Base-by-base conservation (phyloP, 2,113 vertebrate species). In the Nibea albiflora region DNA sequence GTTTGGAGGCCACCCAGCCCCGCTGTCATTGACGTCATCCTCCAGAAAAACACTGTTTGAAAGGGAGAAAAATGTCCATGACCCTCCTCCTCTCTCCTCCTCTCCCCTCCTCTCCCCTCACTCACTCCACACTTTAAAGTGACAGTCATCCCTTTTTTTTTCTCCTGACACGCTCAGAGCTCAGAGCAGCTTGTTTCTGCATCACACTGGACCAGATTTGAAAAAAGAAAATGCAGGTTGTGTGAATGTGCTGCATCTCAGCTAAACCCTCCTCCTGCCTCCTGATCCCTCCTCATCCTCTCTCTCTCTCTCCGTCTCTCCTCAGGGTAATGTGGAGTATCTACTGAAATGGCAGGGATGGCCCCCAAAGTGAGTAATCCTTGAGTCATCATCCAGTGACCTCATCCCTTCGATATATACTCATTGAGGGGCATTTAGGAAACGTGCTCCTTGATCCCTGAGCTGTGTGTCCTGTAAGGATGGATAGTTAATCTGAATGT, bases 331-430 rank as follows among this genome's bases (percentile, higher is more conserved):
- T 92, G 98, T 99, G 91, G 98, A 99, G 82, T 99, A 99, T 85
- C 95, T 99, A 73, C 96, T 99, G 91, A 99, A 99, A 90, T 99
- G 98, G 98, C 98, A 99, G 92, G 98, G 98, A 95, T 99, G 98
- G 98, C 94, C 98, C 26, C 97, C 96, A 78, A 99, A 99, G 98
- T 99, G 97, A 99, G 98, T 95, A 90, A 91, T 24, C 78, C 47
- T 82, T 79, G 63, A 92, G 83, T 94, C 86, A 86, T 86, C 81
- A 42, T 31, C 28, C 71, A 19, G 46, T 92, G 87, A 90, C 70
- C 78, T 94, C 88, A 92, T 67, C 69, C 64, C 56, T 44, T 57
- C 74, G 19, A 12, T 57, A 67, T 22, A 44, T 15, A 67, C 67
- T 62, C 52, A 26, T 26, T 26, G 1, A 12, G 28, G 22, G 11